phyloP scores from a whole-genome alignment of 2,113 vertebrate species.

The Callocephalon fimbriatum region DNA sequence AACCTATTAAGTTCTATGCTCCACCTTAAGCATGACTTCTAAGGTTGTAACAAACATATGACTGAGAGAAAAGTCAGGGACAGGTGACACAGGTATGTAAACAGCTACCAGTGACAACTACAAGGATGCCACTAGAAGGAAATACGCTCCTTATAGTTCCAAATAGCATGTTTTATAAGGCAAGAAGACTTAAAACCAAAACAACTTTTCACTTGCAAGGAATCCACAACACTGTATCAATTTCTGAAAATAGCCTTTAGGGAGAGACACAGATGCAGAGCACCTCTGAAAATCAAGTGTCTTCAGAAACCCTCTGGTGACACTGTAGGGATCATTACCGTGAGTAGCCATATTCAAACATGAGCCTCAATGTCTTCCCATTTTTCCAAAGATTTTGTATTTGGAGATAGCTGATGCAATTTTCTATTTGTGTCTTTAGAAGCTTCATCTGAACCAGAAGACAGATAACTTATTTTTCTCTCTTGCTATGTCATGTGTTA shows the following conservation, averaged over 20 bases:
- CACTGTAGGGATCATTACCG: not conserved
- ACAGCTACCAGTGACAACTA: not conserved
- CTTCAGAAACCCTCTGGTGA: not conserved
- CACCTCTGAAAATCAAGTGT: not conserved
- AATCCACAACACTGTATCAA: not conserved
- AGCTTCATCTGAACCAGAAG: not conserved
- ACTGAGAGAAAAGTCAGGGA: not conserved
- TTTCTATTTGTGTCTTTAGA: not conserved
- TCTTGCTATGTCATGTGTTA: not conserved
- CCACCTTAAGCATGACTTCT: not conserved
- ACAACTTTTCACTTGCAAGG: not conserved
- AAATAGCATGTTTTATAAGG: not conserved
- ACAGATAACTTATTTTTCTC: not conserved
- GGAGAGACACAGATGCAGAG: rapidly evolving
- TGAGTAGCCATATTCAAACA: not conserved
- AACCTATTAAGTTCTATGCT: rapidly evolving
- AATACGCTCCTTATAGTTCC: not conserved
- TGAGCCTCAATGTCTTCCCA: not conserved
- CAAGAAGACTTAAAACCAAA: not conserved
- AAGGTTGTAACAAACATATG: not conserved
- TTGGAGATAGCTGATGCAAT: not conserved
- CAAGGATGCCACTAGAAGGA: not conserved
- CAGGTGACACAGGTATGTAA: not conserved
- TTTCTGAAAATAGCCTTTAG: not conserved
- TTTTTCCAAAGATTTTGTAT: not conserved